Evolutionary conservation across 2,113 vertebrate genomes (phyloP), one percentile per base, ranked within the genome.

Genomic region (rat (Rattus norvegicus)): DNA sequence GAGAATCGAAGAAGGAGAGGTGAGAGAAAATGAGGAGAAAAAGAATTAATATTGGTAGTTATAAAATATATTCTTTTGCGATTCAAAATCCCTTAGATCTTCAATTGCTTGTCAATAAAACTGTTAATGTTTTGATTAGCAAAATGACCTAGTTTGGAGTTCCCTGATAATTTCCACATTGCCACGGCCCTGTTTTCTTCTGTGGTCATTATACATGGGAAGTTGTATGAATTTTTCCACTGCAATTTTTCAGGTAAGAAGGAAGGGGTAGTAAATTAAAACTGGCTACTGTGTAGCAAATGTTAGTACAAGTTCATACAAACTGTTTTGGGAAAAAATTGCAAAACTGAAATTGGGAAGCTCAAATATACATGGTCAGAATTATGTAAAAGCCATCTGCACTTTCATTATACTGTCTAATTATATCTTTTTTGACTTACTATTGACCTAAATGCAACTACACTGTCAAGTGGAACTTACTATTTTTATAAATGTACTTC

Each of bases 361-460:
- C 69, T 94, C 56, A 84, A 59, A 91, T 75, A 93, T 87, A 89
- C 76, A 70, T 80, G 63, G 69, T 79, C 93, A 94, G 70, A 96
- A 80, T 84, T 96, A 96, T 93, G 63, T 90, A 94, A 97, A 97
- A 94, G 20, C 81, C 97, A 92, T 96, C 92, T 97, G 93, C 65
- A 77, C 69, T 85, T 91, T 54, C 39, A 47, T 90, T 95, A 80
- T 24, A 93, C 59, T 65, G 61, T 77, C 61, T 94, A 90, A 96
- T 95, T 97, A 76, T 90, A 90, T 95, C 94, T 87, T 49, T 88
- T 96, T 94, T 93, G 33, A 90, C 22, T 90, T 96, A 93, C n/a
- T 89, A 30, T 84, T 96, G 95, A 93, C 92, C 94, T 93, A 93
- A 94, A 96, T 95, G 47, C 70, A 84, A 22, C 14, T 63, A 4